phyloP scores from a whole-genome alignment of 2,113 vertebrate genomes.

The Notothenia coriiceps region DNA sequence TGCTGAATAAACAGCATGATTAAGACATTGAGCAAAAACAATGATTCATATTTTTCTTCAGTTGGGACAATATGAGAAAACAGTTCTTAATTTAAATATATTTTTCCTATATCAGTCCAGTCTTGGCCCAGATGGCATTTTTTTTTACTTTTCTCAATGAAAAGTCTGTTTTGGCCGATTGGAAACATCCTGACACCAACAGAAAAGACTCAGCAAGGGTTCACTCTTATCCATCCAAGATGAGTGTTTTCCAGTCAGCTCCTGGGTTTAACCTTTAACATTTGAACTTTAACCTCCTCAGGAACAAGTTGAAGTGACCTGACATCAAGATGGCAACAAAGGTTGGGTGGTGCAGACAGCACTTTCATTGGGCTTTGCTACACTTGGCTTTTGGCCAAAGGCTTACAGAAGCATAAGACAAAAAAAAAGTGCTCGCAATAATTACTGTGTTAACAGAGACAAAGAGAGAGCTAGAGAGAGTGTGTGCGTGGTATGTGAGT shows the following conservation, averaged over 20 bases:
- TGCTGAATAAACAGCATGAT: no score
- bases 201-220: background rate
- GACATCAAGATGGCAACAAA: conserved; percentile 86
- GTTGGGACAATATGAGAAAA: background rate
- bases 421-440: conserved; percentile 45
- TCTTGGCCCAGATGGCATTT: background rate
- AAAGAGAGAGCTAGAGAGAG: background rate
- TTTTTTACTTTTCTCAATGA: background rate
- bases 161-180: background rate
- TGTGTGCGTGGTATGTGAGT: conserved; percentile 6
- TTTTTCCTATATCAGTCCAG: no score
- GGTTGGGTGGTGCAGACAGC: conserved; percentile 80
- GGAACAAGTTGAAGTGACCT: conserved; percentile 81
- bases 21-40: no score
- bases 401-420: conserved; percentile 49
- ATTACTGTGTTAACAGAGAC: conserved; percentile 44
- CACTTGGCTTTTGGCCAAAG: conserved; percentile 73
- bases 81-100: background rate
- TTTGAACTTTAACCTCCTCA: conserved; percentile 74
- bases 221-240: background rate
- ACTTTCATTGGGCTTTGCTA: conserved; percentile 70
- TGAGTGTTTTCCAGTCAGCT: background rate
- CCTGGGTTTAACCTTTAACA: conserved; percentile 55
- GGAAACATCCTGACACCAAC: conserved; percentile 5
- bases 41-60: no score